Base-by-base conservation (phyloP, 2,113 vertebrate genomes). In the Limnothrissa miodon region DNA sequence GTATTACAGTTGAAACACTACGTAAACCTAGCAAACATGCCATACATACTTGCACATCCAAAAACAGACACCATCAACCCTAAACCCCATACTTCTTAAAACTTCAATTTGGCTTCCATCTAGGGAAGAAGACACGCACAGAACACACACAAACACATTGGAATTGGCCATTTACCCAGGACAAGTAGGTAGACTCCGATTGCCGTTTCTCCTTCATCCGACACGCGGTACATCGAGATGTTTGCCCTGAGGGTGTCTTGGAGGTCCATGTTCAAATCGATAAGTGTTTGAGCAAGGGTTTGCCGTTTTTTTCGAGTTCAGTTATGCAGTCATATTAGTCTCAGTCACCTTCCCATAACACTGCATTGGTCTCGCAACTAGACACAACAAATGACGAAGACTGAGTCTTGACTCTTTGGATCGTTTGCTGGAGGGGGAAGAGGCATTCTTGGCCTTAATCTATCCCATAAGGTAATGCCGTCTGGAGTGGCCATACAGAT, bases 151-250 rank as follows among this genome's bases (percentile, higher is more conserved):
- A 45, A 56, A 78, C n/a, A n/a, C n/a, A 7, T 42, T 42, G 8
- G 13, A 6, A 11, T n/a, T 42, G 36, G 10, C 13, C 44, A 25
- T 89, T n/a, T 84, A 89, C 89, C 87, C 15, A 85, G 29, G 44
- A 56, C 2, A 11, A 87, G 33, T 44, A 88, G 79, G 48, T n/a
- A 90, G 39, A 81, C 10, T 1, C 83, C 86, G 21, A n/a, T 2
- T 0, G 86, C 45, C 0, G 90, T 84, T 0, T 83, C 48, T 1
- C 45, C 62, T 42, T 83, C 85, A 56, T 39, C 33, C 0, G 83
- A 90, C 39, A 86, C 80, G 0, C 4, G 0, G 2, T 82, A 86
- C 80, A 62, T 23, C 25, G 83, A 85, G 15, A 78, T 36, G n/a
- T 81, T 87, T 78, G 81, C 78, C 51, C 29, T 36, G 70, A 36